phyloP scores from a whole-genome alignment of 2,888 invertebrate genomes.

The Timandra comae region DNA sequence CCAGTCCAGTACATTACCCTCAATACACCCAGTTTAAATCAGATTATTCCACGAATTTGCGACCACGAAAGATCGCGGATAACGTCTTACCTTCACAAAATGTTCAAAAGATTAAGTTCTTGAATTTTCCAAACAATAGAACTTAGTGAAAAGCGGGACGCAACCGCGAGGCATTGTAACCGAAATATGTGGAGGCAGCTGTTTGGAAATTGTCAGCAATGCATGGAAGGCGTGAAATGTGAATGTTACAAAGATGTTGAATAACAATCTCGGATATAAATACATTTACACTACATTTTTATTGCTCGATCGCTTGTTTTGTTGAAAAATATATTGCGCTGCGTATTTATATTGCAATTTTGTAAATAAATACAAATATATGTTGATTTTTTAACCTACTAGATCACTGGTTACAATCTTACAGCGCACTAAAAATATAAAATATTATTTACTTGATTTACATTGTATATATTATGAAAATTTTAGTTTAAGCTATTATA shows the following conservation, averaged over 20 bases:
- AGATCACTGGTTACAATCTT: no score
- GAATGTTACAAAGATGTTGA: slow-evolving; percentile 19
- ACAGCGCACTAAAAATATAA: no score
- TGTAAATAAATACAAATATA: no score
- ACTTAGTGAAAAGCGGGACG: slow-evolving; percentile 19
- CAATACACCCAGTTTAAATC: slow-evolving; percentile 7
- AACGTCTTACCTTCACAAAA: slow-evolving; percentile 25
- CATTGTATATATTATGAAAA: no score
- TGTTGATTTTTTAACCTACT: no score
- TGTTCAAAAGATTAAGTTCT: slow-evolving; percentile 30
- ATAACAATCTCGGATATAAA: no score
- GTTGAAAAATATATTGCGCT: no score
- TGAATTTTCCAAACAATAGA: slow-evolving; percentile 33
- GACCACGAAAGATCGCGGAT: slow-evolving; percentile 14
- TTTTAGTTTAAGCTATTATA: no score
- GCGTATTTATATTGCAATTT: no score
- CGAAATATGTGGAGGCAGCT: slow-evolving; percentile 34
- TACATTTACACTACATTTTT: no score
- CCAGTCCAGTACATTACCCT: not conserved
- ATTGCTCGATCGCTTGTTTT: no score
- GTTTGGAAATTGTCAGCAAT: slow-evolving; percentile 29
- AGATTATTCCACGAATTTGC: slow-evolving; percentile 20
- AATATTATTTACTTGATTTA: no score
- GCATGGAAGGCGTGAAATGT: slow-evolving; percentile 30
- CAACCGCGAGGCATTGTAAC: slow-evolving; percentile 16